Conservation (phyloP, 2,113 vertebrate species). For the Opisthocomus hoazin region DNA sequence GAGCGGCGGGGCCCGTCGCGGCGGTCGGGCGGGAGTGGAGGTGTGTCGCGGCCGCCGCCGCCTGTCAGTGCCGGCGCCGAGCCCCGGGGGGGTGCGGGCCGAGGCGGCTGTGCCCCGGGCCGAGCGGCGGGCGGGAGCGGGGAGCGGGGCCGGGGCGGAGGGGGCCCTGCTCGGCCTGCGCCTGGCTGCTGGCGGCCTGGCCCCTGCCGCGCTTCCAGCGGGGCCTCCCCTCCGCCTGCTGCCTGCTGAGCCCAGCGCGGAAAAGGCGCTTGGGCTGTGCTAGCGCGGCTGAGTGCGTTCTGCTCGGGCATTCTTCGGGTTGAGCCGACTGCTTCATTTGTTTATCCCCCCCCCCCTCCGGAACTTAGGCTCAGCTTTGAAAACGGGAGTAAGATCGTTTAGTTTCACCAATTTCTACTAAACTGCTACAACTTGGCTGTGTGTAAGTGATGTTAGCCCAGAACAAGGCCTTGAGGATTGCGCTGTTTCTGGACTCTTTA, state of each 20-base stretch:
- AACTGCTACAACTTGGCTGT: fast-evolving
- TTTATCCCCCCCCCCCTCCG: not conserved
- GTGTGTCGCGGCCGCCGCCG: not conserved
- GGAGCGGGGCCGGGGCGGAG: too few relatives aligned
- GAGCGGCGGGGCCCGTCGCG: not conserved
- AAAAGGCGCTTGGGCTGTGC: not conserved
- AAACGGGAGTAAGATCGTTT: not conserved
- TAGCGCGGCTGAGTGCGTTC: not conserved
- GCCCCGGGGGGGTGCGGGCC: not conserved
- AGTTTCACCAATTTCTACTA: fast-evolving
- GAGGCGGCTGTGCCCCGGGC: not conserved
- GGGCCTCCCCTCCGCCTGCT: not conserved
- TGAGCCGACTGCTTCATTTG: not conserved
- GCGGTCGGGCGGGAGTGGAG: not conserved
- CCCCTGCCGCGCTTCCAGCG: not conserved
- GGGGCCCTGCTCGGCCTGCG: not conserved
- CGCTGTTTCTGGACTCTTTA: not conserved
- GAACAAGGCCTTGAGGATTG: not conserved
- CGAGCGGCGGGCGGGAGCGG: too few relatives aligned
- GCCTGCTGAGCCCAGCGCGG: not conserved
- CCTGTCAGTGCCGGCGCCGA: not conserved
- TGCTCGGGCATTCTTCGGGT: not conserved
- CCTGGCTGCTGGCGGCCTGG: not conserved
- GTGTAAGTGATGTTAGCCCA: not conserved
- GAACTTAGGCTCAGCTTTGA: not conserved